Evolutionary conservation across 2,113 vertebrate species (phyloP).

Genomic region (Emydocephalus ijimae): DNA sequence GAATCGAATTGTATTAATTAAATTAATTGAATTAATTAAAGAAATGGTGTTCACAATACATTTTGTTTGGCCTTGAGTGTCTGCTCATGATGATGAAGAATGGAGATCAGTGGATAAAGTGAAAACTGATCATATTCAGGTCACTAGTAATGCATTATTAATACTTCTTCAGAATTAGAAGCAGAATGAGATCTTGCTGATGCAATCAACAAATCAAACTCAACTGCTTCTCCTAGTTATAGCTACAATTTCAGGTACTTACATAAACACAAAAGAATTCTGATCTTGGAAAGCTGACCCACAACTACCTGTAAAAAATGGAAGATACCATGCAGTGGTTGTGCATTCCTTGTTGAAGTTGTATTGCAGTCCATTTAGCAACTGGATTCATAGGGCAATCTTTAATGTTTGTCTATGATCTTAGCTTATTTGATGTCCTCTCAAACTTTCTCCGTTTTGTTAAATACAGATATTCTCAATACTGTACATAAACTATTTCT

Average conservation of each 20-base stretch:
- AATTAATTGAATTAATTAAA: neutral
- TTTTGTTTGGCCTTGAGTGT: neutral
- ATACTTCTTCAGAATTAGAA: neutral
- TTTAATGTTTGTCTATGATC: neutral
- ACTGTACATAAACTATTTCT: neutral
- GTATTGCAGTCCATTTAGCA: neutral
- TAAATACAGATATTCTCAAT: neutral
- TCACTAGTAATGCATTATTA: neutral
- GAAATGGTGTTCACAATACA: neutral
- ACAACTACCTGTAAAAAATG: constrained; percentile 5
- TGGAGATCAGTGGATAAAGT: neutral
- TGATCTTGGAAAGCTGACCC: neutral
- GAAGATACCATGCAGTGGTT: neutral
- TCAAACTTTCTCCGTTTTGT: neutral
- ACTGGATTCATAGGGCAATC: neutral
- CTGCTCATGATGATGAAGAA: neutral
- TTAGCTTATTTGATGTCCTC: neutral
- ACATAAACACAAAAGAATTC: constrained; percentile 9
- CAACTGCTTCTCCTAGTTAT: neutral
- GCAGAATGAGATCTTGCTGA: neutral
- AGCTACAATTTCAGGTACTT: neutral
- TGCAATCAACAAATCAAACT: neutral
- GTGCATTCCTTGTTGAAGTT: neutral
- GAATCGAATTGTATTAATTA: neutral
- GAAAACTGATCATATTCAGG: neutral